Evolutionary conservation across 2,797 vertebrate genomes (phyloP).

Genomic region (Sebastolobus alascanus): DNA sequence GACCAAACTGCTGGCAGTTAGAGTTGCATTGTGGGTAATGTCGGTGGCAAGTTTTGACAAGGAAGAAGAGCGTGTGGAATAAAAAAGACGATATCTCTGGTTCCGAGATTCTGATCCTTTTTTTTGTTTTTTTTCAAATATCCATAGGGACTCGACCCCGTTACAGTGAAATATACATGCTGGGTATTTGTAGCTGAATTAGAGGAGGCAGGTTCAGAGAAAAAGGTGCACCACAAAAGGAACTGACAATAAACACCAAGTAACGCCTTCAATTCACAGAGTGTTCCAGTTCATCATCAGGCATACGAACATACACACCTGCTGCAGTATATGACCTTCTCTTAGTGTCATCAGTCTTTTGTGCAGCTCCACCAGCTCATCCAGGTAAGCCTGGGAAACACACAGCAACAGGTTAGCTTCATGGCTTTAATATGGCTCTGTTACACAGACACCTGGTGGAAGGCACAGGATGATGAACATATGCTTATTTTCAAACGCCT

Average conservation of each 20-base stretch:
- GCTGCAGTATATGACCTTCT: conserved; percentile 78
- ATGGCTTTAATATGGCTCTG: neutral
- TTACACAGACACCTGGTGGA: neutral
- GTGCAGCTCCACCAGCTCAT: conserved; percentile 98
- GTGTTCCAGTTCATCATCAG: neutral
- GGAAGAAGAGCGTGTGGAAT: neutral
- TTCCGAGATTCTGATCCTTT: too few species aligned
- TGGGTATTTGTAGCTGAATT: neutral
- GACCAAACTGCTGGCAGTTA: neutral
- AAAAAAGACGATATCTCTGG: neutral
- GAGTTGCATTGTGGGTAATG: neutral
- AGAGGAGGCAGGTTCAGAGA: neutral
- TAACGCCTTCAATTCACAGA: neutral
- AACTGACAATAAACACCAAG: neutral
- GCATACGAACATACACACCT: conserved; percentile 26
- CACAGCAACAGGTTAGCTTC: neutral
- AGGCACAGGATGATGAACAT: neutral
- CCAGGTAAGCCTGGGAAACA: conserved; percentile 91
- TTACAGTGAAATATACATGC: neutral
- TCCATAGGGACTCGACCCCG: too few species aligned
- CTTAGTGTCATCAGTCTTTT: conserved; percentile 94
- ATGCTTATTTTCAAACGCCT: neutral
- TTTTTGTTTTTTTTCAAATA: too few species aligned
- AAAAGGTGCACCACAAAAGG: too few species aligned
- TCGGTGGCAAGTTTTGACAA: neutral